Percentiles rank a stretch among this genome's conserved stretches.
Evolutionary conservation across 2,888 invertebrate species (phyloP).

Genomic region (Dioctria rufipes): DNA sequence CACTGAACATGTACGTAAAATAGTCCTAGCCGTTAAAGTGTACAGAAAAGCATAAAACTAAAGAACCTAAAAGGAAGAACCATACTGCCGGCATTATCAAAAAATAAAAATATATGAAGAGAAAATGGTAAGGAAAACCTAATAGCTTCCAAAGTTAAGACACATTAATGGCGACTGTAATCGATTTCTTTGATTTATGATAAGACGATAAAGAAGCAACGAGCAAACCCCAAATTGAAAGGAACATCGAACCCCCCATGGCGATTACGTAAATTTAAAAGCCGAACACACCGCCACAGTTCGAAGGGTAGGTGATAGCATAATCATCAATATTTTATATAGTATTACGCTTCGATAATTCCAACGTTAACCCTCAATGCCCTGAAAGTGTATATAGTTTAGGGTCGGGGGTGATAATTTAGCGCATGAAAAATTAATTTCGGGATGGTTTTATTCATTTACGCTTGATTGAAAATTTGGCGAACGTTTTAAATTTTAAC

Average conservation of each 20-base stretch:
- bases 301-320: conserved; percentile 9
- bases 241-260: neutral
- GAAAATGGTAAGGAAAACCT: too few species aligned
- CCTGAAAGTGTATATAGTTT: neutral
- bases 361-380: neutral
- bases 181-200: neutral
- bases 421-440: conserved; percentile 13
- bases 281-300: neutral
- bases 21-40: too few species aligned
- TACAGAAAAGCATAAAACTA: too few species aligned
- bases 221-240: neutral
- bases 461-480: neutral
- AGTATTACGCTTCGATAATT: neutral
- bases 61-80: too few species aligned
- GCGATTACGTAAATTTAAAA: conserved; percentile 1
- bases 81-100: neutral
- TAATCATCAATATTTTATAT: conserved; percentile 1
- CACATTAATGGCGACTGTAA: neutral
- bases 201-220: neutral
- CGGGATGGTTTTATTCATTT: conserved; percentile 6
- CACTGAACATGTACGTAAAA: too few species aligned
- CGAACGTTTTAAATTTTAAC: neutral
- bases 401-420: conserved; percentile 1
- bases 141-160: neutral
- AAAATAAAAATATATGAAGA: neutral